phyloP scores from a whole-genome alignment of 2,888 invertebrate species.

The Lithosia quadra region DNA sequence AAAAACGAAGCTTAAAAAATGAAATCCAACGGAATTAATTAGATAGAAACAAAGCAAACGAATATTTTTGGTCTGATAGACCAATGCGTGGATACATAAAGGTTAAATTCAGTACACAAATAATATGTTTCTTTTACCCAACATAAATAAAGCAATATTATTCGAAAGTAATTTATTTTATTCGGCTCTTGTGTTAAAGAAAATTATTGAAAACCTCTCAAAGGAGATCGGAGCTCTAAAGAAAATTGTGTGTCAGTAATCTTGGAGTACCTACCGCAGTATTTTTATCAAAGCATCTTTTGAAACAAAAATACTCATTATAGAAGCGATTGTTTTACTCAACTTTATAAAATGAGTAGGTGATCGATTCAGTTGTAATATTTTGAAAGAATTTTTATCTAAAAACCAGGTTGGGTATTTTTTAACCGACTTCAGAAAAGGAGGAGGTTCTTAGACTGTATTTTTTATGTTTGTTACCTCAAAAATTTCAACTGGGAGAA shows the following conservation, averaged over 20 bases:
- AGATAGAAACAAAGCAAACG: background rate
- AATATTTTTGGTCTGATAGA: background rate
- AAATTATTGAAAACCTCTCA: conserved; percentile 24
- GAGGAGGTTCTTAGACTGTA: too few species aligned
- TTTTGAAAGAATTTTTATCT: too few species aligned
- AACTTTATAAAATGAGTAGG: background rate
- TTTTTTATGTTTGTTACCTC: too few species aligned
- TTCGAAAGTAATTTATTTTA: conserved; percentile 15
- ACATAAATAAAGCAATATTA: conserved; percentile 15
- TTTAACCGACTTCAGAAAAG: too few species aligned
- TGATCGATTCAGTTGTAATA: background rate
- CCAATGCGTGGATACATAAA: background rate
- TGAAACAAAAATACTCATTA: background rate
- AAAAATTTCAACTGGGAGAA: too few species aligned
- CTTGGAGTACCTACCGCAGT: background rate
- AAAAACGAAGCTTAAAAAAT: background rate
- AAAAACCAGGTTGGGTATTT: too few species aligned
- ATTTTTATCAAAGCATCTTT: background rate
- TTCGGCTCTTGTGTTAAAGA: conserved; percentile 12
- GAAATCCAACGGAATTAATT: too few species aligned
- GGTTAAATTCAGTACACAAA: conserved; percentile 6
- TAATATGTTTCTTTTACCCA: conserved; percentile 8
- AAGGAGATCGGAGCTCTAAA: conserved; percentile 17
- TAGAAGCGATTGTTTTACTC: background rate
- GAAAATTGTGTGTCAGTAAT: conserved; percentile 23